Percentiles rank a stretch among this genome's conserved stretches.
These are phyloP conservation scores for Ptilodon capucinus DNA, from an alignment of 2,888 invertebrate genomes.

Conservation along the genomic window DNA sequence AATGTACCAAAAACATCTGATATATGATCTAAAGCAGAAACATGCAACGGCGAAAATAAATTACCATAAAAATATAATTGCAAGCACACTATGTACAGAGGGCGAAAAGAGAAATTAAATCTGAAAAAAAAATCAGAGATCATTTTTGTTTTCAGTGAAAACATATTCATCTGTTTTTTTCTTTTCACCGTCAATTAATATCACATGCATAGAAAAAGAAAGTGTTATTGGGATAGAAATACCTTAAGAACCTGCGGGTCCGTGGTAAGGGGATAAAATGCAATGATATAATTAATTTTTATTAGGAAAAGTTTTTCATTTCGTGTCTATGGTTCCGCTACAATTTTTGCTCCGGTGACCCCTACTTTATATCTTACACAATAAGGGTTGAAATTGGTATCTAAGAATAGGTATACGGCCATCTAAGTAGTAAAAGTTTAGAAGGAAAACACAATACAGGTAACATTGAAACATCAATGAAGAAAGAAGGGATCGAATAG, in stretches of 20 bases:
- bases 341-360: constrained; percentile 67
- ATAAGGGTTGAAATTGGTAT: constrained; percentile 48
- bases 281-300: constrained; percentile 77
- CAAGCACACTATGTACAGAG: constrained; percentile 60
- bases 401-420: constrained; percentile 59
- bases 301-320: constrained; percentile 67
- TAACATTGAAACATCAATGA: constrained; percentile 74
- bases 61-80: constrained; percentile 40
- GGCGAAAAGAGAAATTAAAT: constrained; percentile 53
- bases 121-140: no score
- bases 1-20: constrained; percentile 26
- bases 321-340: constrained; percentile 55
- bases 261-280: constrained; percentile 79
- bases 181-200: constrained; percentile 50
- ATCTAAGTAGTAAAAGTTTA: constrained; percentile 55
- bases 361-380: constrained; percentile 51
- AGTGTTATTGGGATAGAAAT: constrained; percentile 79
- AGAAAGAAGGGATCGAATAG: constrained; percentile 58
- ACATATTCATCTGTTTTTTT: constrained; percentile 18
- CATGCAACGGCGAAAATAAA: constrained; percentile 55
- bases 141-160: constrained; percentile 2
- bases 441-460: constrained; percentile 67
- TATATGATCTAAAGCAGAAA: constrained; percentile 41
- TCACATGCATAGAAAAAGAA: constrained; percentile 75
- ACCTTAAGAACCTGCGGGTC: constrained; percentile 84